Evolutionary conservation across 2,888 invertebrate genomes (phyloP).

Genomic region (Seladonia tumulorum): DNA sequence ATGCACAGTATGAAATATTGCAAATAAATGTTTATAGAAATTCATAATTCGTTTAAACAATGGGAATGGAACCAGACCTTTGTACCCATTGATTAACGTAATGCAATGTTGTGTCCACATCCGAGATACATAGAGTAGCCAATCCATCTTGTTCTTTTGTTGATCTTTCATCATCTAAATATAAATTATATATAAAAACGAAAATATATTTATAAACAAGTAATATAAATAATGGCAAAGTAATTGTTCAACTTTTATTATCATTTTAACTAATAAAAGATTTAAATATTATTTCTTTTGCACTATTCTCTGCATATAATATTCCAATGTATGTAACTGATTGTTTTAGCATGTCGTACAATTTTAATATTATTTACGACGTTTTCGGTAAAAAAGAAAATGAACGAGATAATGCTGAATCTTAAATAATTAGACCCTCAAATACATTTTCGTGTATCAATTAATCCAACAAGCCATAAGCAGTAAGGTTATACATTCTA

Average conservation of each 20-base stretch:
- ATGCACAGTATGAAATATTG: not conserved
- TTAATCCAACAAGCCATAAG: constrained; percentile 8
- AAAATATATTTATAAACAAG: constrained; percentile 8
- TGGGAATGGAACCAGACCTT: constrained; percentile 86
- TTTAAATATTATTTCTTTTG: constrained; percentile 3
- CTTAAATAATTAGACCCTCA: not conserved
- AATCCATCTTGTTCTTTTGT: constrained; percentile 92
- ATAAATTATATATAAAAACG: constrained; percentile 1
- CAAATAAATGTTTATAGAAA: constrained; percentile 28
- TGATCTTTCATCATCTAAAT: constrained; percentile 91
- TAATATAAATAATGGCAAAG: not conserved
- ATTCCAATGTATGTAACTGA: not conserved
- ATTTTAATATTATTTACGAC: constrained; percentile 54
- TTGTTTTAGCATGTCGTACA: constrained; percentile 42
- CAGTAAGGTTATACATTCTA: constrained; percentile 46
- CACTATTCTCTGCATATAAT: not conserved
- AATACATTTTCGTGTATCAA: constrained; percentile 3
- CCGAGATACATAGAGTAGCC: constrained; percentile 90
- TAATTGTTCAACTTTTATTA: not conserved
- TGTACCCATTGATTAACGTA: constrained; percentile 96
- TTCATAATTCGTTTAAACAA: not conserved
- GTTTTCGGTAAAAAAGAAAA: not conserved
- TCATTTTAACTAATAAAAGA: not conserved
- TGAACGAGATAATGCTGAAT: not conserved
- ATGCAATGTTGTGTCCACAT: constrained; percentile 92